A percentile compares a stretch with the other conserved stretches of the same genome.
These are phyloP conservation scores for Rhorus exstirpatorius DNA, from an alignment of 2,888 invertebrate genomes.

Conservation along the genomic window DNA sequence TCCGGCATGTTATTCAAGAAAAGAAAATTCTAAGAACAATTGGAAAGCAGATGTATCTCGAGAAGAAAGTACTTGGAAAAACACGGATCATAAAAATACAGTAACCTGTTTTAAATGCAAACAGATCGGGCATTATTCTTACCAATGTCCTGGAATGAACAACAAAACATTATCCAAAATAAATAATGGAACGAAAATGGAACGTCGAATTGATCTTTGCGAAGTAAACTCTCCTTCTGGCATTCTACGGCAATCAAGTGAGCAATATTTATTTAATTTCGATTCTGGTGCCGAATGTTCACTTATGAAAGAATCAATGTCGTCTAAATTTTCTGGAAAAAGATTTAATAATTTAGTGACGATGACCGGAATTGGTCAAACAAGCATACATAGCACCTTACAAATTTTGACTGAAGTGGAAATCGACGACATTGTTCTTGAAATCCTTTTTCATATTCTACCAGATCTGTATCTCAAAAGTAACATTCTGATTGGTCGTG, in stretches of 20 bases:
- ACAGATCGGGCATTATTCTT: conserved; percentile 5
- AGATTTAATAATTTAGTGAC: not conserved
- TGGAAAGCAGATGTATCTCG: not conserved
- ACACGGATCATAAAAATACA: not conserved
- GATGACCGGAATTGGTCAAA: conserved; percentile 1
- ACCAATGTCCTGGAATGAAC: not conserved
- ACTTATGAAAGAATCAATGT: not conserved
- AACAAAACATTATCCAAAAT: not conserved
- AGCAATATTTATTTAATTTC: conserved; percentile 9
- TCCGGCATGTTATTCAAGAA: not conserved
- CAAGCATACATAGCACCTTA: conserved; percentile 3
- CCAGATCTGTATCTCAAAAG: not conserved
- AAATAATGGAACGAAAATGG: not conserved
- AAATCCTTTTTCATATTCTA: conserved; percentile 14
- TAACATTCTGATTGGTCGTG: conserved; percentile 2
- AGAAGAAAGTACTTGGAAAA: not conserved
- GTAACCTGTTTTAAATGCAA: conserved; percentile 9
- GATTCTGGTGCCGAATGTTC: conserved; percentile 15
- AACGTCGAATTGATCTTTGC: conserved; percentile 8
- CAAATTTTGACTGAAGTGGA: not conserved
- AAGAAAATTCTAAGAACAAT: not conserved
- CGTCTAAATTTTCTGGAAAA: not conserved
- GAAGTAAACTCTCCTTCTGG: conserved; percentile 2
- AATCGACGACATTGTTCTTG: conserved; percentile 2
- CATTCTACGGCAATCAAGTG: conserved; percentile 6